phyloP scores from a whole-genome alignment of 1,140 invertebrate genomes.

The Apocrypta bakeri region DNA sequence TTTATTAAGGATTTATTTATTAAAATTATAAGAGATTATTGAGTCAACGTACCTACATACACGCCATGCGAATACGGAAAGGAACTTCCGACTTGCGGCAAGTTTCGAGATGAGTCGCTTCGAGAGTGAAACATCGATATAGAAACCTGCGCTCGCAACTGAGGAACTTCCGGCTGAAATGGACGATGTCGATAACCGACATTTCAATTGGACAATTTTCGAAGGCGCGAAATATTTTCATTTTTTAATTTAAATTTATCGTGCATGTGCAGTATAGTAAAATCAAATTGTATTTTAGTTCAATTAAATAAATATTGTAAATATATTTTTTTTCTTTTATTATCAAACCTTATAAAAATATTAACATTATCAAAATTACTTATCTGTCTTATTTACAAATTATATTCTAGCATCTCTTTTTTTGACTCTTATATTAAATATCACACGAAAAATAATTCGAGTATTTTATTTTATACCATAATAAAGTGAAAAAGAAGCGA shows the following conservation, averaged over 20 bases:
- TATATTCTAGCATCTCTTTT: background rate
- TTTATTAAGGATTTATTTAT: background rate
- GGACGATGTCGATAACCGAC: background rate
- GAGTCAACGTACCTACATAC: constrained; percentile 46
- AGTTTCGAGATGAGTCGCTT: background rate
- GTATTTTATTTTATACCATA: background rate
- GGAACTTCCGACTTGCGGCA: constrained; percentile 37
- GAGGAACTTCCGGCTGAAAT: background rate
- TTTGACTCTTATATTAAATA: background rate
- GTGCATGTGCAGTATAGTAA: too few relatives aligned
- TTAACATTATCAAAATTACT: background rate
- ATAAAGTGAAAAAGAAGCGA: background rate
- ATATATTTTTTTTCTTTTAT: background rate
- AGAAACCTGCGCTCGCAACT: background rate
- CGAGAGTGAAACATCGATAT: background rate
- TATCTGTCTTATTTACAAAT: background rate
- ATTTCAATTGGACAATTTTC: background rate
- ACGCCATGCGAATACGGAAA: constrained; percentile 50
- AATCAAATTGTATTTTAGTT: too few relatives aligned
- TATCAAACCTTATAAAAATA: too few relatives aligned
- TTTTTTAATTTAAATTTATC: background rate
- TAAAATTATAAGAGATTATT: constrained; percentile 48
- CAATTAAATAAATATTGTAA: too few relatives aligned
- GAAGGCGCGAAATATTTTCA: background rate
- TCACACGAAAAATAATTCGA: background rate